A percentile compares a stretch with the other conserved stretches of the same genome.
Evolutionary conservation across 2,113 vertebrate genomes (phyloP).

Genomic region (Mungos mungo): DNA sequence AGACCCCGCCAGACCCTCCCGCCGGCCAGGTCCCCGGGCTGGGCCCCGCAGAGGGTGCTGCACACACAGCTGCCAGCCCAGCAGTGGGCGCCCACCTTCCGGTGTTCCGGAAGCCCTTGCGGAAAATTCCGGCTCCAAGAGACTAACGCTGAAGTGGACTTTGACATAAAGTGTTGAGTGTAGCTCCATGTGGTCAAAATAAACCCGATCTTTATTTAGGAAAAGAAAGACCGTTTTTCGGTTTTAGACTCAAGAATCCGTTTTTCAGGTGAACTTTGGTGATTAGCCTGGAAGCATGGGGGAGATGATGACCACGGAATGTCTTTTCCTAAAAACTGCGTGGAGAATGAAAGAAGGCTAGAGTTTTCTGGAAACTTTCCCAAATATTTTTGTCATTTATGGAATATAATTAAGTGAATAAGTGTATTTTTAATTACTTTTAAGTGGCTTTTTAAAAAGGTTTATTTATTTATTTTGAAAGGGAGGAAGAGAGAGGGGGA

Average conservation of each 20-base stretch:
- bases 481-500: no score
- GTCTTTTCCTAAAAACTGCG: neutral
- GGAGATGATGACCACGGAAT: neutral
- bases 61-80: accelerated
- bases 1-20: accelerated
- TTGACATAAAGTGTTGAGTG: neutral
- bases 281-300: neutral
- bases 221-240: neutral
- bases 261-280: neutral
- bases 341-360: neutral
- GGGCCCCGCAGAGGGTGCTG: no score
- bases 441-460: no score
- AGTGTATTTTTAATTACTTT: neutral
- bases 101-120: neutral
- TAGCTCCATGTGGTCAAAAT: neutral
- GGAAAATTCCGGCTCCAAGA: neutral
- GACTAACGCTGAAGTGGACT: neutral
- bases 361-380: accelerated
- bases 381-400: neutral
- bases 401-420: neutral
- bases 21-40: neutral
- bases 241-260: accelerated
- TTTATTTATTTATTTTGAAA: no score
- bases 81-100: accelerated
- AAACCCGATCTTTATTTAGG: neutral